A percentile compares a stretch with the other conserved stretches of the same genome.
phyloP scores from a whole-genome alignment of 2,113 vertebrate species.

The Scopus umbretta region DNA sequence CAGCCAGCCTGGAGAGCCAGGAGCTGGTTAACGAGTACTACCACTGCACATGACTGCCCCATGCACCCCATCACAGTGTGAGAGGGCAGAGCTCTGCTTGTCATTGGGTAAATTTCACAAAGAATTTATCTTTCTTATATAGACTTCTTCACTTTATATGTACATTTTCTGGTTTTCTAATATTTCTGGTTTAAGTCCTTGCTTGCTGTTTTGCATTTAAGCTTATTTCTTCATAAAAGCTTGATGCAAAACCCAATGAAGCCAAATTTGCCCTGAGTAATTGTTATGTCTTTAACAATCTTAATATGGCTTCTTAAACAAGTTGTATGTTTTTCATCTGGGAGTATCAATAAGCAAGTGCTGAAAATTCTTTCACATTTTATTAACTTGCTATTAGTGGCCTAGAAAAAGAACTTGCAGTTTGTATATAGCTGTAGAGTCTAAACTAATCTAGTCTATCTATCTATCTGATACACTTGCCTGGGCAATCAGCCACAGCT shows the following conservation, averaged over 20 bases:
- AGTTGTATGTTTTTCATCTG: background rate
- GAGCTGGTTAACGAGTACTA: background rate
- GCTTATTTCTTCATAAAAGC: background rate
- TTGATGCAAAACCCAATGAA: background rate
- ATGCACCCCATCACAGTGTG: accelerated
- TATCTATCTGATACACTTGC: background rate
- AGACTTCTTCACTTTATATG: background rate
- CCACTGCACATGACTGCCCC: background rate
- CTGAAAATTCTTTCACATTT: conserved; percentile 32
- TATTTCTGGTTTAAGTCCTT: background rate
- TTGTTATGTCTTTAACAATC: background rate
- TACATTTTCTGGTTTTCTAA: background rate
- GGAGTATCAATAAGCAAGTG: conserved; percentile 1
- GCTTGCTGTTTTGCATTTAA: background rate
- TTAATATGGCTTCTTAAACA: background rate
- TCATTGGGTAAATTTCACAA: background rate
- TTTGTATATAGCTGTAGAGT: background rate
- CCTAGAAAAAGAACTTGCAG: background rate
- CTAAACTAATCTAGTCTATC: background rate
- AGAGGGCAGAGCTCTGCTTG: background rate
- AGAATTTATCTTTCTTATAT: background rate
- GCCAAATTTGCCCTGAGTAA: background rate
- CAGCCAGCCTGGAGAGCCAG: background rate
- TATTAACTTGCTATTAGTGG: conserved; percentile 28
- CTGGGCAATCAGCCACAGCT: conserved; percentile 5